Base-by-base conservation (phyloP, 64 coral and sea anemone species). In the Stylophora pistillata region DNA sequence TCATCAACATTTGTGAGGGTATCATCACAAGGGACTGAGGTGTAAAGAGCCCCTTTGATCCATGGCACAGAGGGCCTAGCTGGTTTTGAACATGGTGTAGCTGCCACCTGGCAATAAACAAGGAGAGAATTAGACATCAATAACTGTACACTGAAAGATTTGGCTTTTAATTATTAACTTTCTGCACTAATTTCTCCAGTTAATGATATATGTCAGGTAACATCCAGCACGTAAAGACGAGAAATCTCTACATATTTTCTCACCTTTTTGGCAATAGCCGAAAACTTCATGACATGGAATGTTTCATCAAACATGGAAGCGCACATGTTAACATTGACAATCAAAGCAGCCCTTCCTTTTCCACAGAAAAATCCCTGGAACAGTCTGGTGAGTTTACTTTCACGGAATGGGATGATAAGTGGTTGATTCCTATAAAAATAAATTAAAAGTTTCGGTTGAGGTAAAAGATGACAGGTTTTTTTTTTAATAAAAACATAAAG, bases 251-350 rank as follows among this genome's bases (percentile, higher is more conserved):
- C n/a, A n/a, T n/a, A n/a, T n/a, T 21, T 37, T 21, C 58, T 91
- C 74, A 98, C 96, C 90, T 98, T 82, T 75, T 98, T 98, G 20
- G 96, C 96, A 33, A 93, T 98, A 6, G 93, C 93, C 69, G 96
- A 93, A 57, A 98, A 95, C 74, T 98, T 98, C 60, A 98, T 74
- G 11, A 82, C 93, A 13, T 95, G 93, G 65, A 82, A 92, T 0
- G 96, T 98, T 63, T 98, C 93, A 53, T 98, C 93, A 77, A 93
- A 98, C 30, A 74, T 92, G 4, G 87, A 87, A 4, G 96, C 87
- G 82, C 96, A 98, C 87, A 95, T 90, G 29, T 95, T 98, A 5
- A 98, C 92, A 21, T 98, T 98, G 0, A 98, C 96, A 0, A 98
- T 73, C 93, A 98, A 92, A 4, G 93, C 89, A 26, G 93, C 90